phyloP scores from a whole-genome alignment of 2,888 invertebrate species.

The Xylota sylvarum region DNA sequence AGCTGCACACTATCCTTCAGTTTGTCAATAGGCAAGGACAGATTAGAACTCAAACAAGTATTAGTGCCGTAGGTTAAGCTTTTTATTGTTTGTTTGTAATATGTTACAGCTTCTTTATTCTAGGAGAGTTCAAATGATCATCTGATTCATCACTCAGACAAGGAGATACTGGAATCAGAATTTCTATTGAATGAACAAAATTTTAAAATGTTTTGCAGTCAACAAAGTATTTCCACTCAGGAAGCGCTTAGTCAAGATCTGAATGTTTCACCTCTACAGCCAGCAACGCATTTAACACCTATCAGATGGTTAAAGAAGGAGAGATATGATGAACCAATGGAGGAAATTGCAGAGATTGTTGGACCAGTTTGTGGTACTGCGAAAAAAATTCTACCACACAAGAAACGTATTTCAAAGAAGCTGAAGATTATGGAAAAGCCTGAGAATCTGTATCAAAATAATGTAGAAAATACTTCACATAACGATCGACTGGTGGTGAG shows the following conservation, averaged over 20 bases:
- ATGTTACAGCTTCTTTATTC: neutral
- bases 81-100: neutral
- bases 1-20: slow-evolving; percentile 82
- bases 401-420: slow-evolving; percentile 93
- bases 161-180: slow-evolving; percentile 64
- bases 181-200: slow-evolving; percentile 67
- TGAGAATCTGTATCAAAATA: slow-evolving; percentile 33
- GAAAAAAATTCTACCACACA: slow-evolving; percentile 92
- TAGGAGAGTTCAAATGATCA: slow-evolving; percentile 64
- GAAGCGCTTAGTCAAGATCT: slow-evolving; percentile 48
- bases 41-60: slow-evolving; percentile 62
- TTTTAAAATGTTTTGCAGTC: slow-evolving; percentile 65
- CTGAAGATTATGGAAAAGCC: slow-evolving; percentile 86
- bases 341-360: slow-evolving; percentile 51
- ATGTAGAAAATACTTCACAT: slow-evolving; percentile 39
- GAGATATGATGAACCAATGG: slow-evolving; percentile 29
- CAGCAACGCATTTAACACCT: slow-evolving; percentile 28
- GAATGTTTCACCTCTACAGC: slow-evolving; percentile 41
- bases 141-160: slow-evolving; percentile 60
- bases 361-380: slow-evolving; percentile 74
- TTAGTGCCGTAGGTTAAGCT: slow-evolving; percentile 13
- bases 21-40: slow-evolving; percentile 79
- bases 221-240: slow-evolving; percentile 61
- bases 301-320: slow-evolving; percentile 61
- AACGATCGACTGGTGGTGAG: slow-evolving; percentile 51